Percentiles rank a stretch among this genome's conserved stretches.
phyloP scores from a whole-genome alignment of 1,140 invertebrate genomes.

The Hylaeus volcanicus region DNA sequence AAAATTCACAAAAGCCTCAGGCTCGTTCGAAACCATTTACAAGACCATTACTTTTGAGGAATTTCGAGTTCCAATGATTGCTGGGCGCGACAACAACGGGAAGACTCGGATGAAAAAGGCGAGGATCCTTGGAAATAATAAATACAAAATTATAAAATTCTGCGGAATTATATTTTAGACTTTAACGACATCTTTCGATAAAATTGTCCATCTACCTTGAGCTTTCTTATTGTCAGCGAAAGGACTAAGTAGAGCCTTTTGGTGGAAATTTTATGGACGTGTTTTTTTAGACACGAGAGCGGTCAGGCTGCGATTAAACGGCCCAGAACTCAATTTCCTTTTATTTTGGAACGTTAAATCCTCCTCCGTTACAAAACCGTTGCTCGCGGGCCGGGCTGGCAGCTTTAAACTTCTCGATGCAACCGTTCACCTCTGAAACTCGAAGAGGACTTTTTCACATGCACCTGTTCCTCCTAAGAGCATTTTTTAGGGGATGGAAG shows the following conservation, averaged over 20 bases:
- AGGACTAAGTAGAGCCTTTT: no score
- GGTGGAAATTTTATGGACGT: no score
- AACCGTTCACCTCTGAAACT: conserved; percentile 44
- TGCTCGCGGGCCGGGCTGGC: background rate
- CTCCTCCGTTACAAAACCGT: conserved; percentile 16
- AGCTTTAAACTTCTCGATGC: conserved; percentile 9
- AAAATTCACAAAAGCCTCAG: background rate
- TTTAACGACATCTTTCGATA: no score
- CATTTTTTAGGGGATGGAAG: conserved; percentile 67
- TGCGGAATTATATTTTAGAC: background rate
- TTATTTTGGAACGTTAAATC: conserved; percentile 25
- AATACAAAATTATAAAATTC: background rate
- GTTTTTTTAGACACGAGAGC: background rate
- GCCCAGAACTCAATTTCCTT: background rate
- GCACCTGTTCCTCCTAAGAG: conserved; percentile 72
- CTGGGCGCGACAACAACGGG: background rate
- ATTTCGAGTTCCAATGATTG: background rate
- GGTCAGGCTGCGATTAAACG: background rate
- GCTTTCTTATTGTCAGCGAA: no score
- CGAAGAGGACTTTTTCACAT: conserved; percentile 57
- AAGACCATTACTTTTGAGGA: background rate
- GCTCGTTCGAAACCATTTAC: conserved; percentile 18
- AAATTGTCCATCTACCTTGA: no score
- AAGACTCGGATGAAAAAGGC: no score
- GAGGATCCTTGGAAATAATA: background rate